Base-by-base conservation (phyloP, 37 sponge, comb jelly and placozoan species). In the Spongilla lacustris region DNA sequence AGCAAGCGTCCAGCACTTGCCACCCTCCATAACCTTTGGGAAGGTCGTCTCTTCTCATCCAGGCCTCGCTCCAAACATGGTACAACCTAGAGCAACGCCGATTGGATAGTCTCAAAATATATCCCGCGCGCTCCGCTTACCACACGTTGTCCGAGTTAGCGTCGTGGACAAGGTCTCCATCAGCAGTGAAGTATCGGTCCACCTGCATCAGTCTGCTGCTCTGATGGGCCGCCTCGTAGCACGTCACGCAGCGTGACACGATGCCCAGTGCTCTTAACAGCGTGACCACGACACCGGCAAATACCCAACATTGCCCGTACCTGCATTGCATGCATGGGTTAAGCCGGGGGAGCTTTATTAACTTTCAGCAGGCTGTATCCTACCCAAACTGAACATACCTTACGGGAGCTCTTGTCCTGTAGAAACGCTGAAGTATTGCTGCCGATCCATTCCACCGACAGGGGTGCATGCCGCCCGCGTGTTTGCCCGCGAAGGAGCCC, bases 41-140 rank as follows among this genome's bases (percentile, higher is more conserved):
- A 46, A 94, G 79, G n/a, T 94, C 95, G 41, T 86, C 84, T 69
- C 95, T 70, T 23, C 83, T 50, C 89, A 92, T 90, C 91, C 93
- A 93, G 2, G 89, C 93, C 75, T 96, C 96, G 6, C 73, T 71
- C 91, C 93, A 96, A 34, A 96, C 87, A 86, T 93, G 96, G 74
- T 96, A 96, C 30, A 90, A 73, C 96, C 96, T 94, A 49, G 11
- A 17, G n/a, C 0, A 22, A 34, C 41, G 12, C 58, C 14, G n/a
- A n/a, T n/a, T n/a, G n/a, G n/a, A n/a, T n/a, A n/a, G n/a, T n/a
- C n/a, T n/a, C n/a, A n/a, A n/a, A n/a, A n/a, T n/a, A n/a, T n/a
- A n/a, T n/a, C n/a, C n/a, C n/a, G n/a, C n/a, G n/a, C n/a, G n/a
- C n/a, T n/a, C n/a, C n/a, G n/a, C n/a, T n/a, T n/a, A n/a, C n/a